These are phyloP conservation scores for Pollenia amentaria DNA, from an alignment of 2,888 invertebrate genomes.

Conservation along the genomic window DNA sequence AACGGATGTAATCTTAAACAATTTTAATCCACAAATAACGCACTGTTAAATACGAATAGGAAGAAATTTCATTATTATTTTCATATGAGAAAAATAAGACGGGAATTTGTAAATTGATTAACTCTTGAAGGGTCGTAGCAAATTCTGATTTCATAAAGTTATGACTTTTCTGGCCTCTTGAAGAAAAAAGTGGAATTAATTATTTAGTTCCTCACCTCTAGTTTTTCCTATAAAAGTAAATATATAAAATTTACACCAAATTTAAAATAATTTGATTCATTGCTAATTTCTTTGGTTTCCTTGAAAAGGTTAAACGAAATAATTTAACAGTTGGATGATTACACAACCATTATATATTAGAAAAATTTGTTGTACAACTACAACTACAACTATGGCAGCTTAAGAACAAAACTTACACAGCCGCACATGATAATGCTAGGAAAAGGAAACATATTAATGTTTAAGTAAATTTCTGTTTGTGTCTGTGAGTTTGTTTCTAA, in stretches of 20 bases:
- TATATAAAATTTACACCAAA: neutral
- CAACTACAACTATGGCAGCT: neutral
- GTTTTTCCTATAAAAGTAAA: neutral
- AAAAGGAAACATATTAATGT: slow-evolving; percentile 5
- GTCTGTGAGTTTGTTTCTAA: neutral
- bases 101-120: neutral
- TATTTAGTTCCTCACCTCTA: neutral
- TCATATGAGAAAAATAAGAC: neutral
- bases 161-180: neutral
- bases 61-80: slow-evolving; percentile 1
- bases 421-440: slow-evolving; percentile 14
- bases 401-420: neutral
- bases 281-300: neutral
- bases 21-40: neutral
- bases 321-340: slow-evolving; percentile 42
- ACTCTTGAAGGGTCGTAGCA: neutral
- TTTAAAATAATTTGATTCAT: neutral
- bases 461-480: neutral
- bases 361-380: neutral
- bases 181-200: neutral
- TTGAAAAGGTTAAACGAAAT: slow-evolving; percentile 20
- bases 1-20: slow-evolving; percentile 20
- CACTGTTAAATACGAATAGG: slow-evolving; percentile 14
- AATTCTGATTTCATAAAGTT: neutral
- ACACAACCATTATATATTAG: slow-evolving; percentile 5